Conservation (phyloP, 2,888 invertebrate genomes). For the Dryadula phaetusa region DNA sequence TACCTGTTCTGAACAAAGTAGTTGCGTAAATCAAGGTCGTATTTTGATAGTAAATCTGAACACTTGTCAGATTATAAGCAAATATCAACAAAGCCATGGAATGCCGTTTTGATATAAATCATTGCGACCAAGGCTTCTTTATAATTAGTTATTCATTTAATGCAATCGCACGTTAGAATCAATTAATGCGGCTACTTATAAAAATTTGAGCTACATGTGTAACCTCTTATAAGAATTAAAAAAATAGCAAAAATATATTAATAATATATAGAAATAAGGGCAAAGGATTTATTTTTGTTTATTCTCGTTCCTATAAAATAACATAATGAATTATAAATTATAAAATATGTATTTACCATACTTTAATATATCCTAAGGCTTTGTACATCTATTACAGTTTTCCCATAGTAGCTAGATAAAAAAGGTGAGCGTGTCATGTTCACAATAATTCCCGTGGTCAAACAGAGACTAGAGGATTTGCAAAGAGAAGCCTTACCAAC, state of each 20-base stretch:
- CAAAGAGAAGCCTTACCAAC: constrained; percentile 12
- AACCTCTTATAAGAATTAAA: no score
- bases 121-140: constrained; percentile 51
- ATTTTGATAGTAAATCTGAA: constrained; percentile 33
- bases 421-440: background rate
- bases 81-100: constrained; percentile 40
- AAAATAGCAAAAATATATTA: no score
- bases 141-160: constrained; percentile 56
- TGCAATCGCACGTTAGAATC: constrained; percentile 42
- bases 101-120: constrained; percentile 56
- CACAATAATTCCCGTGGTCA: background rate
- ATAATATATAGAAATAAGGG: no score
- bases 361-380: background rate
- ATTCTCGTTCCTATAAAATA: no score
- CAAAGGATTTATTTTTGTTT: no score
- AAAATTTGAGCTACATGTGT: background rate
- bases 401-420: background rate
- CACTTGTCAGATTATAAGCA: constrained; percentile 39
- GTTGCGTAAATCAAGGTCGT: constrained; percentile 28
- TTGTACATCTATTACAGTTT: background rate
- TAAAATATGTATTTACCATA: background rate
- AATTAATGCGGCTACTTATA: constrained; percentile 28
- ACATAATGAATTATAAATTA: background rate
- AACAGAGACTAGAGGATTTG: constrained; percentile 26
- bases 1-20: constrained; percentile 29